phyloP scores from a whole-genome alignment of 2,113 vertebrate species.

The Gopherus evgoodei region DNA sequence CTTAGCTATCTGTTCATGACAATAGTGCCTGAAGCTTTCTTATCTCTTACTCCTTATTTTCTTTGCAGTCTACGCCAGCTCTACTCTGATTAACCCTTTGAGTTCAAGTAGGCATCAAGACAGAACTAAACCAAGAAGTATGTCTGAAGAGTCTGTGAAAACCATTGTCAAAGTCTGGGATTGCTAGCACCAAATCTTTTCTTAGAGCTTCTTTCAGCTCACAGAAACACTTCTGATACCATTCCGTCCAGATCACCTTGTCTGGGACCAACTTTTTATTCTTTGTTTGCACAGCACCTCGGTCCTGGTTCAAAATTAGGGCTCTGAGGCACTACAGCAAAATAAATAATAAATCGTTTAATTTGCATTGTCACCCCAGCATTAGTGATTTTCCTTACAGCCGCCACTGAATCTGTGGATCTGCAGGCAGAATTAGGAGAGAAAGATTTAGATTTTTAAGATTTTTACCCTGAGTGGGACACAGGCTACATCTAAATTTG shows the following conservation, averaged over 20 bases:
- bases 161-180: background rate
- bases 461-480: background rate
- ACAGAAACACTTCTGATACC: background rate
- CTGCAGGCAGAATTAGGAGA: conserved; percentile 13
- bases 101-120: background rate
- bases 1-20: too few species aligned
- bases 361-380: background rate
- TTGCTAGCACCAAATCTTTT: background rate
- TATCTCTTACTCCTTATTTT: background rate
- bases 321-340: background rate
- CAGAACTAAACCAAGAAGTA: background rate
- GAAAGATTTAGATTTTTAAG: background rate
- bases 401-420: background rate
- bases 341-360: background rate
- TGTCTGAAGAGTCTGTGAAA: background rate
- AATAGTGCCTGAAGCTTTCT: background rate
- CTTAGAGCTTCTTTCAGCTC: background rate
- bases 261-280: background rate
- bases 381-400: background rate
- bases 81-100: background rate
- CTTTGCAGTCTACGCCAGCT: background rate
- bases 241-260: background rate
- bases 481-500: background rate
- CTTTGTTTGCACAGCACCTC: background rate
- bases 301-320: background rate